Conservation (phyloP, 2,797 vertebrate genomes). For the Oreortyx pictus region DNA sequence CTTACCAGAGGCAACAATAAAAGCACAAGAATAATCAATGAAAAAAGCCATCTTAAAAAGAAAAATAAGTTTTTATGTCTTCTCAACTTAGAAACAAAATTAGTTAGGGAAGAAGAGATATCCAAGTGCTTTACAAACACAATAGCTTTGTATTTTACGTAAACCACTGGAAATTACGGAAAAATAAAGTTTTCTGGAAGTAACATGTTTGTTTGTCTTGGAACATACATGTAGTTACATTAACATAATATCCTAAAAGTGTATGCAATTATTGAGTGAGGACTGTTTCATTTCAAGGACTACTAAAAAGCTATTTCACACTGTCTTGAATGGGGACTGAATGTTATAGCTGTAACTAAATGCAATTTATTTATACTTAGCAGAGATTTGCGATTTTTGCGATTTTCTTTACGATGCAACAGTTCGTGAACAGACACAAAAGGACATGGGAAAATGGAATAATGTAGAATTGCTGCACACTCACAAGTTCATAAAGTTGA, state of each 20-base stretch:
- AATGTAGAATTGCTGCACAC: background rate
- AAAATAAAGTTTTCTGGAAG: background rate
- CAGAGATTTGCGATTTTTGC: background rate
- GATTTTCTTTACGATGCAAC: background rate
- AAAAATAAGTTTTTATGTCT: background rate
- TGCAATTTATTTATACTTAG: background rate
- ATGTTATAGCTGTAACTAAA: background rate
- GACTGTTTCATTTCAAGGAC: background rate
- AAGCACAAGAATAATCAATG: background rate
- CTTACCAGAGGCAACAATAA: background rate
- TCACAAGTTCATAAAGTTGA: background rate
- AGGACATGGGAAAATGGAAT: background rate
- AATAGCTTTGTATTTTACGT: background rate
- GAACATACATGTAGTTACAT: background rate
- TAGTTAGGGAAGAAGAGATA: background rate
- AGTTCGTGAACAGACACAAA: background rate
- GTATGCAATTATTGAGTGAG: no score
- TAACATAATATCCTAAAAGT: background rate
- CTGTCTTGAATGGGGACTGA: background rate
- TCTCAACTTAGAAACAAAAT: background rate
- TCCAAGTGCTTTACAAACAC: background rate
- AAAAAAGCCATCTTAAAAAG: background rate
- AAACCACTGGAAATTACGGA: background rate
- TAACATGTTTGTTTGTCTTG: background rate
- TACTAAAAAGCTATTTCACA: background rate